Evolutionary conservation across 2,888 invertebrate genomes (phyloP).

Genomic region (Uloborus plumipes): DNA sequence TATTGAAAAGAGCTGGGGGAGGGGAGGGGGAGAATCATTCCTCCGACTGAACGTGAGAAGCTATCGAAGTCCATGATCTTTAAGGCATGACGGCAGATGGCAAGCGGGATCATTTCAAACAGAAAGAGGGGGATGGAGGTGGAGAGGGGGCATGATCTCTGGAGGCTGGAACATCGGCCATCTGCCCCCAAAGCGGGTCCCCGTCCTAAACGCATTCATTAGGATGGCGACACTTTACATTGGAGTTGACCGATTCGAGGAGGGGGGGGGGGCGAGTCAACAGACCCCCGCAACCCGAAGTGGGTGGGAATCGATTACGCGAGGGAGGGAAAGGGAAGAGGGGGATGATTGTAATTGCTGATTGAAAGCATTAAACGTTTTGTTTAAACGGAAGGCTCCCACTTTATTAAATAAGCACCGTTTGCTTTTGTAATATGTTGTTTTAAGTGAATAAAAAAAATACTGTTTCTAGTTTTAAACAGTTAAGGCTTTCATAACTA

Average conservation of each 20-base stretch:
- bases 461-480: too few species aligned
- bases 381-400: conserved; percentile 2
- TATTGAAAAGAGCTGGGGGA: conserved; percentile 1
- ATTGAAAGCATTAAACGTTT: conserved; percentile 38
- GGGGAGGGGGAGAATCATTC: not conserved
- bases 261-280: not conserved
- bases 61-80: conserved; percentile 50
- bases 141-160: not conserved
- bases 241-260: conserved; percentile 7
- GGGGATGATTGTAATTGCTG: conserved; percentile 26
- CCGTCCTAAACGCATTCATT: conserved; percentile 59
- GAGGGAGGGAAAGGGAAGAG: conserved; percentile 12
- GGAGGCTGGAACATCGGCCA: conserved; percentile 40
- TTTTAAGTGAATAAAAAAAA: too few species aligned
- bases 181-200: conserved; percentile 28
- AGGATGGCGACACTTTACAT: conserved; percentile 51
- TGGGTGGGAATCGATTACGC: conserved; percentile 10
- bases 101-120: conserved; percentile 50
- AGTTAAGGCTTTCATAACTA: too few species aligned
- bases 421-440: too few species aligned
- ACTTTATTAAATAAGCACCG: too few species aligned
- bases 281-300: too few species aligned
- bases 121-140: conserved; percentile 24
- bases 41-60: conserved; percentile 32
- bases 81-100: conserved; percentile 49